Evolutionary conservation across 2,113 vertebrate genomes (phyloP), one percentile per base, ranked within the genome.

Genomic region (Nettapus auritus): DNA sequence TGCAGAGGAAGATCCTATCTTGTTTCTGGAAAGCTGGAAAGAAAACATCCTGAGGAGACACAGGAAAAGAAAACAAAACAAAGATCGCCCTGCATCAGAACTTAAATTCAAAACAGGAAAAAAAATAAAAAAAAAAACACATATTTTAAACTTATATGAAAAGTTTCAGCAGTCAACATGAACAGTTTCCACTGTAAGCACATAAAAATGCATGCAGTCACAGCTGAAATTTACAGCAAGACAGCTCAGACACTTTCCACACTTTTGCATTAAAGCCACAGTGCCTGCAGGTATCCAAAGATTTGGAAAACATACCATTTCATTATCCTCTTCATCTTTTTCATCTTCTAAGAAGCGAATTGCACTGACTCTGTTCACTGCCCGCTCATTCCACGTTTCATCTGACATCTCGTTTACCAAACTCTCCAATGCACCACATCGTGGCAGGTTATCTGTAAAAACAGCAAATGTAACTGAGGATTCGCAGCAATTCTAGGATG

Each of bases 311-410:
- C 98, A 90, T 98, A 99, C 99, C 99, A 98, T 98, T 82, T 99
- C 98, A 6, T 98, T 98, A 20, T 99, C 99, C 2, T 99, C 98
- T 25, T 99, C 99, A 5, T 99, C 99, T 57, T 98, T 98, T 22
- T 99, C 98, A 6, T 99, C 99, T 68, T 99, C 99, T 79, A 99
- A 86, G 96, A 99, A 99, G 70, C 99, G 99, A 97, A 99, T 99
- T 92, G 99, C 98, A 80, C 99, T 99, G 97, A 98, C 98, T 97
- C 99, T 97, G 93, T 99, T 98, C 60, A 98, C 90, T 11, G 98
- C 98, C 50, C 96, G 97, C 93, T 98, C 97, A 38, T 99, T 98
- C 99, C 99, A 99, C 5, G 98, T 98, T 94, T 99, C 99, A 6
- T 99, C 99, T 9, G 98, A 98, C 97, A 98, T 97, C 29, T 99